Conservation (phyloP, 2,797 vertebrate species). For the Zalophus californianus region DNA sequence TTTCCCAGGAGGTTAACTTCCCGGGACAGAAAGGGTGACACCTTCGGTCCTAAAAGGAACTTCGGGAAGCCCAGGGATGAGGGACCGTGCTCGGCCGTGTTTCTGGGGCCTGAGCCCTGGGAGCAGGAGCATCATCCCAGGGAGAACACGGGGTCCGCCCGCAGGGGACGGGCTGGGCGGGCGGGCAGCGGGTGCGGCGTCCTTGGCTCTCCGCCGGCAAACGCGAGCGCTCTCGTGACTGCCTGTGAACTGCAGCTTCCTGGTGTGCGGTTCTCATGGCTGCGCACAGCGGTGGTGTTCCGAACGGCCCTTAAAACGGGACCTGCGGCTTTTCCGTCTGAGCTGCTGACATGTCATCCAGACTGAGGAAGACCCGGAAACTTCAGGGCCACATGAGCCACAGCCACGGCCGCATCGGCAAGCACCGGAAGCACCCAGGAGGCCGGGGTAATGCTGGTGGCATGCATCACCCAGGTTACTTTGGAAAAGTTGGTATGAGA, state of each 20-base stretch:
- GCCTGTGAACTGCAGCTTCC: neutral
- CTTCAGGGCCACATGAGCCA: too few relatives aligned
- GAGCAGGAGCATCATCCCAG: neutral
- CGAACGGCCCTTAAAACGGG: neutral
- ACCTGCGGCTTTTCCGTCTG: too few relatives aligned
- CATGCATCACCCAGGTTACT: too few relatives aligned
- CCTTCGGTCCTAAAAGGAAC: neutral
- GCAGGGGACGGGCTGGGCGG: neutral
- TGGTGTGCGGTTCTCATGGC: too few relatives aligned
- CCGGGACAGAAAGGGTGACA: neutral
- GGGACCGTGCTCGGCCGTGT: neutral
- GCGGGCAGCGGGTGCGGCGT: neutral
- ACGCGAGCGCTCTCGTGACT: neutral
- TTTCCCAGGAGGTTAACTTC: constrained; percentile 21
- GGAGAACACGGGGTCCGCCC: neutral
- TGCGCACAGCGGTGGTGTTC: neutral
- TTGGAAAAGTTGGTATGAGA: too few relatives aligned
- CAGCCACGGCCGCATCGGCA: too few relatives aligned
- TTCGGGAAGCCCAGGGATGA: neutral
- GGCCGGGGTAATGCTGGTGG: too few relatives aligned
- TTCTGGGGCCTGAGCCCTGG: neutral
- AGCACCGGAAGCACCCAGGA: too few relatives aligned
- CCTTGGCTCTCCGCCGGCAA: neutral
- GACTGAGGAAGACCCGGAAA: too few relatives aligned
- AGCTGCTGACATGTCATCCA: too few relatives aligned